Base-by-base conservation (phyloP, 1,140 invertebrate genomes). In the Conus ventricosus region DNA sequence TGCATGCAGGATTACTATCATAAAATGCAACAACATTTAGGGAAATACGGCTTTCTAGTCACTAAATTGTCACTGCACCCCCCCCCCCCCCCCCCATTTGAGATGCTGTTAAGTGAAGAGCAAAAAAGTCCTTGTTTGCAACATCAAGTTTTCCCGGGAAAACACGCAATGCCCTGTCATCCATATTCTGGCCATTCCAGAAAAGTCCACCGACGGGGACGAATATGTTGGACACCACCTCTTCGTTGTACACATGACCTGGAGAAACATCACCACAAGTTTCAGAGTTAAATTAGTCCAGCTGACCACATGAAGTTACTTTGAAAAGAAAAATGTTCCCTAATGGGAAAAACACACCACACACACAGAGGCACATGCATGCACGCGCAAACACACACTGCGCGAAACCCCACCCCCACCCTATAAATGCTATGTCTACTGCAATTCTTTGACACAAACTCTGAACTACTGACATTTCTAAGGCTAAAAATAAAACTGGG, bases 231-330 rank as follows among this genome's bases (percentile, higher is more conserved):
- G 97, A 96, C 3, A 98, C 96, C 5, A 98, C 96, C 67, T 96
- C 95, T 88, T 97, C 97, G 94, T 98, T 99, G 93, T 98, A 98
- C 55, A 93, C 90, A 90, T 93, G 10, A 96, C 93, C 95, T 95
- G 83, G 0, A 93, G 91, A n/a, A 1, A 60, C 15, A 60, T 39
- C 39, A 39, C 39, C 39, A 39, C 39, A 39, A 39, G 39, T 39
- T 39, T 39, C 39, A 39, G 39, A 39, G 39, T n/a, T 39, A 39
- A n/a, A 39, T 39, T 39, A 39, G 39, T 39, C 39, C 39, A 39
- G 39, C 39, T 39, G 39, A 39, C 39, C 39, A 39, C 39, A 39
- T 39, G 39, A 39, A 39, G 39, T 39, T 39, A 39, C 39, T 39
- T 39, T 39, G 60, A 63, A 63, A 63, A 63, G 11, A 63, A 63